Evolutionary conservation across 2,113 vertebrate species (phyloP), one percentile per base, ranked within the genome.

Genomic region (Sander vitreus): DNA sequence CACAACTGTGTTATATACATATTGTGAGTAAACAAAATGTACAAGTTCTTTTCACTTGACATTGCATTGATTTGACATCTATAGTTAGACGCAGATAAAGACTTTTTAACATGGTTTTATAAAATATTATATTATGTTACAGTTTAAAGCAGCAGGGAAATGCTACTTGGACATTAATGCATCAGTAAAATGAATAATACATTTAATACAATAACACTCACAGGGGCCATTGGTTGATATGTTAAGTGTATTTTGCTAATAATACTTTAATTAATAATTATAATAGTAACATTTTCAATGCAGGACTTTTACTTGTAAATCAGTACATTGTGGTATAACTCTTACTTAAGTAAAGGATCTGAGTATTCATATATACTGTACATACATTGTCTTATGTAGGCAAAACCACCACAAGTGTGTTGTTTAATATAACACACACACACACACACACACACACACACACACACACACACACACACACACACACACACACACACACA

Each of bases 401-500:
- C 36, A 64, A 18, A 60, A 59, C 5, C 5, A 8, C 18, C 55
- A 55, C 33, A 33, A 33, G 33, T 33, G 33, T 33, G 33, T 33
- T 33, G 33, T 33, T 33, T 33, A 33, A 33, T 33, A 33, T 6
- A 6, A 64, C 43, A 55, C 45, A 33, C 48, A 57, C 45, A 74
- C 58, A 30, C 54, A 82, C 68, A 57, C 27, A 62, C 69, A 53
- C 33, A 68, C 55, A 69, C 62, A 74, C 45, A 23, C 27, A 55
- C 51, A 33, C 69, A 47, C 68, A 71, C 64, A 23, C 55, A 74
- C 50, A 78, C 54, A 82, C 68, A 57, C 27, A 62, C 69, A 53
- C 33, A 68, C 55, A 69, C 62, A 74, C 45, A 23, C 27, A 55
- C 51, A 33, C 69, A 64, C 43, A 55, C 45, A 33, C 48, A 57